Percentiles rank a stretch among this genome's conserved stretches.
These are phyloP conservation scores for Prostheceraeus crozeri DNA, from an alignment of 2,888 invertebrate genomes.

Conservation along the genomic window DNA sequence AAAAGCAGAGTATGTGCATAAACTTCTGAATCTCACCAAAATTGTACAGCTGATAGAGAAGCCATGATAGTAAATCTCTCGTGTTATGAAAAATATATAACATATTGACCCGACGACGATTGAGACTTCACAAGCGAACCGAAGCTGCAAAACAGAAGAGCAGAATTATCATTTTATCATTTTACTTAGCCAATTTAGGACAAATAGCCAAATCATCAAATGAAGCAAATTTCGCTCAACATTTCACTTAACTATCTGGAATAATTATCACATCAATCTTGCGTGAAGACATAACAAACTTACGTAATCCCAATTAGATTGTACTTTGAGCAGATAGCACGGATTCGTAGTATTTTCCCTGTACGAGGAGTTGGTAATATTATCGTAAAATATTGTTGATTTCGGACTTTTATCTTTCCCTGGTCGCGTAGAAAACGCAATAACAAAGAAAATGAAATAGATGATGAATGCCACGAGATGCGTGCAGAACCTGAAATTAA, in stretches of 20 bases:
- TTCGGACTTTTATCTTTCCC: constrained; percentile 38
- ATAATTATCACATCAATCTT: too few species aligned
- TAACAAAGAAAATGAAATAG: constrained; percentile 78
- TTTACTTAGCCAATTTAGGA: too few species aligned
- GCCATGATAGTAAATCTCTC: constrained; percentile 83
- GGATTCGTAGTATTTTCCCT: constrained; percentile 45
- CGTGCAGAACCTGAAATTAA: constrained; percentile 71
- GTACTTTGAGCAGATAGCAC: constrained; percentile 50
- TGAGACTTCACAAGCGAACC: constrained; percentile 70
- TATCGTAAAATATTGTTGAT: constrained; percentile 8
- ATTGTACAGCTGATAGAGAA: constrained; percentile 76
- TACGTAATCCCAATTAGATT: constrained; percentile 47
- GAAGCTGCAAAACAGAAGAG: too few species aligned
- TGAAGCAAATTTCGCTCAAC: too few species aligned
- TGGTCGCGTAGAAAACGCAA: constrained; percentile 80
- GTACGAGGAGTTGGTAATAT: constrained; percentile 30
- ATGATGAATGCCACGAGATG: constrained; percentile 81
- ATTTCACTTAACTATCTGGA: too few species aligned
- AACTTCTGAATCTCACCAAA: constrained; percentile 25
- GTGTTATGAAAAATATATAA: constrained; percentile 73
- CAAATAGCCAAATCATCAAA: too few species aligned
- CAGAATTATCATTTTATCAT: too few species aligned
- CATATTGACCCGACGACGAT: constrained; percentile 74
- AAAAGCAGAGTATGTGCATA: too few species aligned
- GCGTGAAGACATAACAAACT: too few species aligned